Base-by-base conservation (phyloP, 64 coral and sea anemone species). In the Actinia equina region DNA sequence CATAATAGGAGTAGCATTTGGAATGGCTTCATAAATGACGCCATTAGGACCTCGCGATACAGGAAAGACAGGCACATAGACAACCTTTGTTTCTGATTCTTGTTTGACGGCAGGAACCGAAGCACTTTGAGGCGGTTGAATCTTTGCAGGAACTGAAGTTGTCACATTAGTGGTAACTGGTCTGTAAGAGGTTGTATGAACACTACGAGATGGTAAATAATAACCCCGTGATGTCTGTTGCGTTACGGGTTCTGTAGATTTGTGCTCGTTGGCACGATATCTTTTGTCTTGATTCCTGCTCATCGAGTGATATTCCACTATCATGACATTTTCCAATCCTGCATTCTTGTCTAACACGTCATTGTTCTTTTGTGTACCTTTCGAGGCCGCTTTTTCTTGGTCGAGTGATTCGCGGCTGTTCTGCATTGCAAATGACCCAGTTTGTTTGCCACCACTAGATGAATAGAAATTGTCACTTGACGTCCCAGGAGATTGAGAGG, bases 261-360 rank as follows among this genome's bases (percentile, higher is more conserved):
- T 82, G 56, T 78, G n/a, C 37, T 81, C 60, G 57, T 91, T 63
- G 58, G 86, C 53, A 17, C 67, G 76, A 80, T 91, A 91, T 80
- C 57, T 63, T 49, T 26, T 44, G 4, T 87, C 85, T 83, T 44
- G 83, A 18, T 78, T 56, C 65, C 55, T 41, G 0, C 85, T 86
- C 13, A 92, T 87, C 3, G 90, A 92, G 77, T 92, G 90, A 82
- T 87, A 86, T 59, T 92, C 90, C n/a, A 92, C 90, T 22, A 92
- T 92, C 77, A 85, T 92, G n/a, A 92, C 90, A 80, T 92, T 87
- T 53, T 92, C 90, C 37, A 92, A 79, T 52, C 90, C 90, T 37
- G 80, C 49, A 55, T 92, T 92, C 16, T 67, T 87, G 20, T 43
- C 44, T 54, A 54, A 52, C 53, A 71, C 41, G 79, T 92, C 86